A percentile compares a stretch with the other conserved stretches of the same genome.
Conservation (phyloP, 2,888 invertebrate species). For the Sphinx pinastri region DNA sequence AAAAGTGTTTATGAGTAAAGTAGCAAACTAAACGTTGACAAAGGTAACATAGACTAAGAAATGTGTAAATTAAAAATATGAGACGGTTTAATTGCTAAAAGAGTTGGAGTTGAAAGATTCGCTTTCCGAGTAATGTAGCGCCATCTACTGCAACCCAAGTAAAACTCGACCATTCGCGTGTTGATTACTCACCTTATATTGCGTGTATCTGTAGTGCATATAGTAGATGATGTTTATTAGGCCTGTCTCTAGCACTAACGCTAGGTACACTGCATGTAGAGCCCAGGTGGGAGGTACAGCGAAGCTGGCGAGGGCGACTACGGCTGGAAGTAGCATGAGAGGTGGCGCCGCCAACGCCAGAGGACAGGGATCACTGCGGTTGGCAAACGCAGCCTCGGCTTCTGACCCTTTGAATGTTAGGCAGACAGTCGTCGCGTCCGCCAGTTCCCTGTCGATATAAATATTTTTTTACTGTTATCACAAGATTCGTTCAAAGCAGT, state of each 20-base stretch:
- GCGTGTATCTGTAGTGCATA: constrained; percentile 56
- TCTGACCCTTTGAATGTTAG: constrained; percentile 68
- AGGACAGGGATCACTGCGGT: constrained; percentile 67
- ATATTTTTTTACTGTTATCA: not conserved
- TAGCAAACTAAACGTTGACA: not conserved
- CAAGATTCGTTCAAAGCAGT: not conserved
- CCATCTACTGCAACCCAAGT: not conserved
- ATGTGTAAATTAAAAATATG: not conserved
- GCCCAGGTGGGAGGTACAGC: constrained; percentile 66
- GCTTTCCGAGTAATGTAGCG: not conserved
- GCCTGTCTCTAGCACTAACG: constrained; percentile 65
- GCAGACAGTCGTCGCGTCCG: constrained; percentile 70
- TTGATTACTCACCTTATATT: constrained; percentile 59
- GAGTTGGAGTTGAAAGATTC: not conserved
- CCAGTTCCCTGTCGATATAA: constrained; percentile 63
- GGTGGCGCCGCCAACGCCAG: constrained; percentile 68
- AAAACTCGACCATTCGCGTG: not conserved
- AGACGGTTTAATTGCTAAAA: not conserved
- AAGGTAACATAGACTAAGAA: not conserved
- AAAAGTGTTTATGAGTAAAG: not conserved
- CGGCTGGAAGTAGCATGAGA: constrained; percentile 73
- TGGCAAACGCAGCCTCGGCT: constrained; percentile 63
- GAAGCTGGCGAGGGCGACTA: constrained; percentile 65
- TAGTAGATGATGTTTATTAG: constrained; percentile 66
- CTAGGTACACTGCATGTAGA: constrained; percentile 65